Percentiles rank a stretch among this genome's conserved stretches.
phyloP scores from a whole-genome alignment of 2,113 vertebrate genomes.

The Choloepus hoffmanni region DNA sequence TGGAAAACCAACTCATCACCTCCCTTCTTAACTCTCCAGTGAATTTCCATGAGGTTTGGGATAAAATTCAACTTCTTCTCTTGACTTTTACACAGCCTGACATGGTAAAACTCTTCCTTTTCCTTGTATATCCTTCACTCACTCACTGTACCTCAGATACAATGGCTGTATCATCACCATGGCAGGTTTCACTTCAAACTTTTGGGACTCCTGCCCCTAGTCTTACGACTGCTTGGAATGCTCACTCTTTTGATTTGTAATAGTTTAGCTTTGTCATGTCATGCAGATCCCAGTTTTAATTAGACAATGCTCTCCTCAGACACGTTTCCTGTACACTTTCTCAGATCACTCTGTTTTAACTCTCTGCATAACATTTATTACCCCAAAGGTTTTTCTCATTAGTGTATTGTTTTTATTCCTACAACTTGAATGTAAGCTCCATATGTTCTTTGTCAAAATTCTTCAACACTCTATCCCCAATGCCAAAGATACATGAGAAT shows the following conservation, averaged over 20 bases:
- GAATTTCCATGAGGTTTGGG: neutral
- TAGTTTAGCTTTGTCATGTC: neutral
- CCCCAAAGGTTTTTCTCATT: neutral
- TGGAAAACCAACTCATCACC: neutral
- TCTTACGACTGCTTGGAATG: neutral
- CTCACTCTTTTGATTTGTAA: neutral
- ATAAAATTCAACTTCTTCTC: slow-evolving; percentile 11
- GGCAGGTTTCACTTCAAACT: neutral
- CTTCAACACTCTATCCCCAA: neutral
- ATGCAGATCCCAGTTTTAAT: neutral
- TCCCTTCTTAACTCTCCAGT: neutral
- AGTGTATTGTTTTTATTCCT: neutral
- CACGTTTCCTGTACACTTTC: neutral
- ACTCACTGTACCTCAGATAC: neutral
- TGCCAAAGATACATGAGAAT: neutral
- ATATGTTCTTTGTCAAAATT: neutral
- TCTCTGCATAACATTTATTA: neutral
- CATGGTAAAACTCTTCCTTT: neutral
- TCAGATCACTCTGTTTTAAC: neutral
- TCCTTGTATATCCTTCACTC: neutral
- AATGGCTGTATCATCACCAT: neutral
- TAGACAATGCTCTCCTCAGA: neutral
- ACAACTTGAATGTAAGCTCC: neutral
- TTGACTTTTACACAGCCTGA: neutral
- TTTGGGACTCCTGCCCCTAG: neutral